These are phyloP conservation scores for Melanchra persicariae DNA, from an alignment of 2,888 invertebrate species.

Conservation along the genomic window DNA sequence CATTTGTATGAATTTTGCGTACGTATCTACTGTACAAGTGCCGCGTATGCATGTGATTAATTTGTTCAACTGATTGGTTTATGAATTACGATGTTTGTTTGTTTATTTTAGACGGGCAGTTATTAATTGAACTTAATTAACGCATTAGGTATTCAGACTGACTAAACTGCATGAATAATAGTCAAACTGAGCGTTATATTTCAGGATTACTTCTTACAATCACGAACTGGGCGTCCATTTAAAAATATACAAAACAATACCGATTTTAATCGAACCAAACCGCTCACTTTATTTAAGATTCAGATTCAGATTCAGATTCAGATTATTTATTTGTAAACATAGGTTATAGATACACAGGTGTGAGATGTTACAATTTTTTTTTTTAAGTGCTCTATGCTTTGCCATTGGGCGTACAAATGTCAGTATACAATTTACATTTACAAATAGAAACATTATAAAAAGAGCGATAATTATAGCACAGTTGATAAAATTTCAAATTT, in stretches of 20 bases:
- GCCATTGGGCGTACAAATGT: too few species aligned
- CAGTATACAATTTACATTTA: too few species aligned
- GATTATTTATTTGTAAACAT: too few species aligned
- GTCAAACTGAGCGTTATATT: too few species aligned
- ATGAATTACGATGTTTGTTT: not conserved
- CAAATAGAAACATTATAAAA: too few species aligned
- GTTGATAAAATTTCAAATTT: too few species aligned
- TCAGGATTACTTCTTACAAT: not conserved
- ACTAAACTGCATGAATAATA: not conserved
- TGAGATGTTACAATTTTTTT: too few species aligned
- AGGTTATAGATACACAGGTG: too few species aligned
- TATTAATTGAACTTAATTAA: slow-evolving; percentile 4
- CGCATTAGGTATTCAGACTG: not conserved
- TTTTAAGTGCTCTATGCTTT: too few species aligned
- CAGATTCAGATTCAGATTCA: too few species aligned
- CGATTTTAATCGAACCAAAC: not conserved
- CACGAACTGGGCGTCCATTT: not conserved
- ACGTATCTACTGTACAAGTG: not conserved
- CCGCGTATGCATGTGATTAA: slow-evolving; percentile 10
- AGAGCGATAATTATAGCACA: too few species aligned
- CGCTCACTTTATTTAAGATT: slow-evolving; percentile 1
- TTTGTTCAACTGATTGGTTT: slow-evolving; percentile 13
- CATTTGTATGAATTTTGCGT: slow-evolving; percentile 28
- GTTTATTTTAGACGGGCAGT: not conserved
- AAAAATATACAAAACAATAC: not conserved